These are phyloP conservation scores for Montipora capricornis DNA, from an alignment of 64 coral and sea anemone species.

Conservation along the genomic window DNA sequence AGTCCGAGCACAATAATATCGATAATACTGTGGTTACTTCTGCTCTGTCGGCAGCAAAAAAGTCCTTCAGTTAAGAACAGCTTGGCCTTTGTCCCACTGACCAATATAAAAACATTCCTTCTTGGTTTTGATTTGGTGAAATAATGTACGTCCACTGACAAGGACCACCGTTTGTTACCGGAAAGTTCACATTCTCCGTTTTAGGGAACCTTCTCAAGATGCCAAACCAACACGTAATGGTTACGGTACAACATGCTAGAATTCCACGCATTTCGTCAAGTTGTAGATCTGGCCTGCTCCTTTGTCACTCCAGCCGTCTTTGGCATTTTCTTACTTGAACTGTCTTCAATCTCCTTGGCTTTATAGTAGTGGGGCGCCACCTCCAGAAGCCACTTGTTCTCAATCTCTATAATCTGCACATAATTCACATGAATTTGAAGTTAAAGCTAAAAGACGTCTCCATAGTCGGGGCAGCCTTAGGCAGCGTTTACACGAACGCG, in stretches of 20 bases:
- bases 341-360: constrained; percentile 97
- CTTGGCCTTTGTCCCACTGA: neutral
- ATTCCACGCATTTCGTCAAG: constrained; percentile 4
- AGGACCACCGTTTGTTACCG: neutral
- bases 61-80: neutral
- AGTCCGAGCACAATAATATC: no score
- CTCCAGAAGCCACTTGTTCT: constrained; percentile 96
- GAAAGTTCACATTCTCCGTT: neutral
- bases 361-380: constrained; percentile 99
- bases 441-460: neutral
- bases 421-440: neutral
- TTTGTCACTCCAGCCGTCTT: constrained; percentile 92
- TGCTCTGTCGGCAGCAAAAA: no score
- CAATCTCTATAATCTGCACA: constrained; percentile 95
- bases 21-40: no score
- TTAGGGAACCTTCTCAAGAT: neutral
- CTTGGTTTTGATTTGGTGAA: neutral
- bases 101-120: neutral
- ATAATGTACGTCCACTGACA: neutral
- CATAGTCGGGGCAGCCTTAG: no score
- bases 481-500: no score
- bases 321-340: constrained; percentile 93
- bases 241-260: neutral
- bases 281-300: constrained; percentile 81
- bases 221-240: neutral